Evolutionary conservation across 2,113 vertebrate genomes (phyloP).

Genomic region (Gobio gobio): DNA sequence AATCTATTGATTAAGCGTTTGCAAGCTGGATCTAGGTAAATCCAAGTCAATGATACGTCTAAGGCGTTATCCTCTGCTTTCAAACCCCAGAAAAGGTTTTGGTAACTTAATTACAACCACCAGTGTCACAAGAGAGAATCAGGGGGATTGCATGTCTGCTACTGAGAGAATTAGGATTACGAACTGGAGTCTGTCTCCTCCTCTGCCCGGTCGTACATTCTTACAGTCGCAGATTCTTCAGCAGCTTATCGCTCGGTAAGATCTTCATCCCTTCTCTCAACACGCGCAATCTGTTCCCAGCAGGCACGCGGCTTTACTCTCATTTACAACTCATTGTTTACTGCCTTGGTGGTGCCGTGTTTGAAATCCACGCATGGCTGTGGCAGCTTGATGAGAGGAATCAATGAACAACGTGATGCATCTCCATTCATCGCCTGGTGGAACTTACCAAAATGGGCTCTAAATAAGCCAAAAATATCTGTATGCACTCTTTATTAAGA

Average conservation of each 20-base stretch:
- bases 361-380: background rate
- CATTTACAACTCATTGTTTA: conserved; percentile 42
- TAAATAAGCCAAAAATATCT: background rate
- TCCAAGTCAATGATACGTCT: background rate
- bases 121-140: conserved; percentile 8
- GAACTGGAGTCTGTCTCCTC: conserved; percentile 19
- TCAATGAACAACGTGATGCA: background rate
- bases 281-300: conserved; percentile 43
- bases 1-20: background rate
- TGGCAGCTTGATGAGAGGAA: background rate
- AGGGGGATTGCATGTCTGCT: conserved; percentile 1
- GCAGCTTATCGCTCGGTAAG: conserved; percentile 30
- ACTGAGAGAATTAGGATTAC: conserved; percentile 42
- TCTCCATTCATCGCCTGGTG: conserved; percentile 4
- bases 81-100: background rate
- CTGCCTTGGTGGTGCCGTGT: background rate
- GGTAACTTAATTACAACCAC: conserved; percentile 20
- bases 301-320: conserved; percentile 26
- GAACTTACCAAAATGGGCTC: background rate
- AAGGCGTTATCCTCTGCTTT: background rate
- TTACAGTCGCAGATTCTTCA: conserved; percentile 21
- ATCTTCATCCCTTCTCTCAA: conserved; percentile 39
- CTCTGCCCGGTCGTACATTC: background rate
- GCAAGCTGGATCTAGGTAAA: background rate
- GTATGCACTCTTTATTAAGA: background rate